These are phyloP conservation scores for Andricus quercusramuli DNA, from an alignment of 2,888 invertebrate species.

Conservation along the genomic window DNA sequence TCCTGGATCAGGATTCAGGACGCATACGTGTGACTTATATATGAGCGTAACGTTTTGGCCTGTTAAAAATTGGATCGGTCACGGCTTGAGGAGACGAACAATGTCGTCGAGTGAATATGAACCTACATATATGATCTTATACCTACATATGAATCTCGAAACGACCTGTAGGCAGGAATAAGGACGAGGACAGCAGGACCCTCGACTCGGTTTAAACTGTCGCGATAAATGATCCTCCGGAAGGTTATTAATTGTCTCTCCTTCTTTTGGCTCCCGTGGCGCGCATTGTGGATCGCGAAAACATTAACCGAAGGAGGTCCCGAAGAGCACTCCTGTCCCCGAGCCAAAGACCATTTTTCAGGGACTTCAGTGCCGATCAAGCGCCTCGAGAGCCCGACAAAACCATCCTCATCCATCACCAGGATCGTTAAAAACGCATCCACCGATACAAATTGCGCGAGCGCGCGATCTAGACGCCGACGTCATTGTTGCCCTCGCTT, in stretches of 20 bases:
- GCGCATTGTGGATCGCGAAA: slow-evolving; percentile 75
- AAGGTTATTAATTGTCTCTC: slow-evolving; percentile 77
- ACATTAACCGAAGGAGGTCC: slow-evolving; percentile 72
- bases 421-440: slow-evolving; percentile 75
- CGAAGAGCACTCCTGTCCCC: slow-evolving; percentile 57
- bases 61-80: slow-evolving; percentile 78
- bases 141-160: not conserved
- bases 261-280: slow-evolving; percentile 67
- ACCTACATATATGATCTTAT: slow-evolving; percentile 31
- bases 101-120: slow-evolving; percentile 55
- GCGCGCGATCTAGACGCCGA: slow-evolving; percentile 14
- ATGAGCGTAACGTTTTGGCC: slow-evolving; percentile 57
- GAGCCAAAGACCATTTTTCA: slow-evolving; percentile 74
- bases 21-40: slow-evolving; percentile 34
- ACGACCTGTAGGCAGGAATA: slow-evolving; percentile 33
- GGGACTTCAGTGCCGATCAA: slow-evolving; percentile 63
- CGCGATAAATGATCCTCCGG: slow-evolving; percentile 77
- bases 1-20: slow-evolving; percentile 54
- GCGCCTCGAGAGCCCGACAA: slow-evolving; percentile 60
- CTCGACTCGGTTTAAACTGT: slow-evolving; percentile 73
- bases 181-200: slow-evolving; percentile 49
- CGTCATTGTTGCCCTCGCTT: slow-evolving; percentile 5
- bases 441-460: slow-evolving; percentile 58
- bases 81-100: slow-evolving; percentile 69
- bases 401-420: slow-evolving; percentile 70